phyloP scores from a whole-genome alignment of 2,113 vertebrate species.

The Oophaga pumilio region DNA sequence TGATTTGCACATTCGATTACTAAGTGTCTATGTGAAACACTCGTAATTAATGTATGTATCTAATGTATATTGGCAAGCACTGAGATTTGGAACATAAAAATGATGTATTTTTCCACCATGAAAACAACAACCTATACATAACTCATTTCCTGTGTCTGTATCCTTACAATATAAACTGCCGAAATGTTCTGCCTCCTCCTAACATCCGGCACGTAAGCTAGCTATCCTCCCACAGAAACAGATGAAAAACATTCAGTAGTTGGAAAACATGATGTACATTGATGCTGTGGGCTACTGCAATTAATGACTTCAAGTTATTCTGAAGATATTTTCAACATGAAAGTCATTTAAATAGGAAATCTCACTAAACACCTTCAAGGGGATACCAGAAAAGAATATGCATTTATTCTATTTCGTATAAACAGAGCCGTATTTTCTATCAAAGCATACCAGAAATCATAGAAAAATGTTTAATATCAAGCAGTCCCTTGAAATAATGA shows the following conservation, averaged over 20 bases:
- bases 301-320: constrained; percentile 34
- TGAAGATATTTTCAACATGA: constrained; percentile 32
- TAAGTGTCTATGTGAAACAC: too few species aligned
- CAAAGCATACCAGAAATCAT: not conserved
- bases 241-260: constrained; percentile 49
- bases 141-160: not conserved
- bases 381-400: not conserved
- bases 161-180: constrained; percentile 11
- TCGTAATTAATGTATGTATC: not conserved
- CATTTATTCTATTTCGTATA: not conserved
- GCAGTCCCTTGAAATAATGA: not conserved
- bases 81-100: not conserved
- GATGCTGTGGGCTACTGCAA: constrained; percentile 28
- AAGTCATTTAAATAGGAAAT: constrained; percentile 39
- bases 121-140: constrained; percentile 38
- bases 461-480: not conserved
- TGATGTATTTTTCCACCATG: not conserved
- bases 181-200: constrained; percentile 8
- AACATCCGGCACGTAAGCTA: constrained; percentile 34
- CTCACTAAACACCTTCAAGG: constrained; percentile 23
- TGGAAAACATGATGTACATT: constrained; percentile 41
- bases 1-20: too few species aligned
- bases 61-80: not conserved
- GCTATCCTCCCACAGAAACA: constrained; percentile 36
- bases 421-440: not conserved